Evolutionary conservation across 2,888 invertebrate genomes (phyloP), one percentile per base, ranked within the genome.

Genomic region (Augiades crinisus): DNA sequence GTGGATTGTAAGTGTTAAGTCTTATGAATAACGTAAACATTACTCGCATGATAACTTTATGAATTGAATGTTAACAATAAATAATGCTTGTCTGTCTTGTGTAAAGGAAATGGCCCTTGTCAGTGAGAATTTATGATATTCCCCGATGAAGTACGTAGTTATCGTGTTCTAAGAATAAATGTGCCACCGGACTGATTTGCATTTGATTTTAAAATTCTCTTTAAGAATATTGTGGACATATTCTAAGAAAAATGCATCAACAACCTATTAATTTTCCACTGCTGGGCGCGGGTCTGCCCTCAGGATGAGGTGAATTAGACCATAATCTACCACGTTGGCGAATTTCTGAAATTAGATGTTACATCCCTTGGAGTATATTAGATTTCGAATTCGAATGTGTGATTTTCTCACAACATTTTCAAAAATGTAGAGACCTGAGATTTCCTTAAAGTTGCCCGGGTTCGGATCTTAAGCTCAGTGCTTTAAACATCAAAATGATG

Each of bases 101-200:
- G 10, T 19, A 27, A 34, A 34, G 34, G 41, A 49, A 49, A 49
- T 49, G 41, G 24, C 33, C 33, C 33, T 34, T 41, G 41, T 49
- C 49, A 41, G 34, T 49, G 17, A 34, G 17, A 41, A 49, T 49
- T 49, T 49, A 41, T 24, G 41, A 49, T 24, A 31, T 40, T 34
- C 24, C 6, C 33, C 10, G 41, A 13, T 31, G 33, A 49, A 33
- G 30, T 12, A 30, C 30, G 30, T 22, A 40, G 22, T 34, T 49
- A 24, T 49, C 41, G 22, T 27, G 34, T 13, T 41, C 41, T 40
- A 19, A 41, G 33, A 49, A 49, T 41, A 27, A 41, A 24, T 34
- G 13, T n/a, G 10, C 16, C 44, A 47, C 8, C n/a, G n/a, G n/a
- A 47, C 14, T 47, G 17, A 47, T 47, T 38, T 31, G 38, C 13